phyloP scores from a whole-genome alignment of 2,797 vertebrate species.

The Chloroceryle amazona region DNA sequence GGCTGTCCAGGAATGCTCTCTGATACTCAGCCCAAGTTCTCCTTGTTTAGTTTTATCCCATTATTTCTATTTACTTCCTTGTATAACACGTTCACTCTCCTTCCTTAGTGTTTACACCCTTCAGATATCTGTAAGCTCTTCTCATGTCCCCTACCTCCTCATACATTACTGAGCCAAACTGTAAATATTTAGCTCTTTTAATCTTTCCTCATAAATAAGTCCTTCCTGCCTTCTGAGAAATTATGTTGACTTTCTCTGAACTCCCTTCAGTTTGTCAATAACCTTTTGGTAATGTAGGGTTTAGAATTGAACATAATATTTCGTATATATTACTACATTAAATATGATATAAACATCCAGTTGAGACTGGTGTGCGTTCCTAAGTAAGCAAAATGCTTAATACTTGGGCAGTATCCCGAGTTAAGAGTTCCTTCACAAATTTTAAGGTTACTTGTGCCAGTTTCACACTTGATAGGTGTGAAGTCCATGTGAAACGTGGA shows the following conservation, averaged over 20 bases:
- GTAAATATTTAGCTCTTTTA: conserved; percentile 74
- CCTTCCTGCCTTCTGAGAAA: conserved; percentile 68
- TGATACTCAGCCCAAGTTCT: neutral
- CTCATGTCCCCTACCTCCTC: conserved; percentile 58
- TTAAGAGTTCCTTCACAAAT: neutral
- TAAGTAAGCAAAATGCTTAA: neutral
- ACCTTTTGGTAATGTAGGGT: neutral
- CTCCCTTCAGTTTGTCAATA: conserved; percentile 65
- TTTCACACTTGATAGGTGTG: neutral
- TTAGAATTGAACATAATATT: neutral
- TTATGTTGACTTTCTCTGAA: conserved; percentile 52
- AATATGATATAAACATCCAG: neutral
- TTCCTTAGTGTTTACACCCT: conserved; percentile 47
- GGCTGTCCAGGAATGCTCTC: conserved; percentile 34
- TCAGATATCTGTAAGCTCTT: conserved; percentile 35
- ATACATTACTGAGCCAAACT: conserved; percentile 62
- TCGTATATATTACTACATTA: neutral
- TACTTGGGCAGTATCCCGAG: neutral
- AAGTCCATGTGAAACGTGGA: neutral
- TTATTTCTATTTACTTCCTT: conserved; percentile 57
- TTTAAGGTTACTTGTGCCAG: neutral
- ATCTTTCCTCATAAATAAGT: conserved; percentile 64
- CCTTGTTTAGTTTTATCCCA: conserved; percentile 50
- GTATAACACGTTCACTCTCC: conserved; percentile 29
- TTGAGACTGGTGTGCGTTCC: neutral